Base-by-base conservation (phyloP, 2,888 invertebrate genomes). In the Nemurella pictetii region DNA sequence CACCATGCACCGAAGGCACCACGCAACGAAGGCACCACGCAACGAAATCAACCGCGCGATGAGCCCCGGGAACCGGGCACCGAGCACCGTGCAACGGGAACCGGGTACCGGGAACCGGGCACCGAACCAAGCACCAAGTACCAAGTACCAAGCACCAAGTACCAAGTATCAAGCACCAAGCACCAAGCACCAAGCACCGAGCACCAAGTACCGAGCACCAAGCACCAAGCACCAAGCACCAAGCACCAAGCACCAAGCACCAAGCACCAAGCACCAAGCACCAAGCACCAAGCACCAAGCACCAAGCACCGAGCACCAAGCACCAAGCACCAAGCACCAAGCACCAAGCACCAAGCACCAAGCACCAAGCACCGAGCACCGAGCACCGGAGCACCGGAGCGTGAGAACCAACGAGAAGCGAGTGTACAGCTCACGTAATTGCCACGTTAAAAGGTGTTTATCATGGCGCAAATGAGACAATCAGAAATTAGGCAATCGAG, bases 401-500 rank as follows among this genome's bases (percentile, higher is more conserved):
- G n/a, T 7, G 55, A 2, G 20, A n/a, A 20, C 15, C 55, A 55
- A 12, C 55, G 55, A 55, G 55, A 12, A 55, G 15, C 20, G 55
- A 55, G 55, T 20, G 3, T 55, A 55, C 55, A 2, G 2, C 3
- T 2, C 55, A 20, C 55, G 55, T 55, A 55, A 55, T 55, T 12
- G 20, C 15, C 55, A 55, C 9, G 20, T 20, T 55, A 55, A 55
- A 55, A 55, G 55, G 55, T 55, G 55, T 55, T 55, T 55, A 55
- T 55, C 55, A 55, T 75, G 26, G 75, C 12, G 75, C 28, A 75
- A 75, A 75, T 75, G 9, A 75, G 75, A 75, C 75, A 75, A 75
- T 75, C 75, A 75, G 12, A 75, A 75, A 75, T 27, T 75, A 75
- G 26, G 75, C 75, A 75, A 26, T 75, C 75, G n/a, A 75, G 75